Evolutionary conservation across 2,113 vertebrate species (phyloP).

Genomic region (Bungarus multicinctus): DNA sequence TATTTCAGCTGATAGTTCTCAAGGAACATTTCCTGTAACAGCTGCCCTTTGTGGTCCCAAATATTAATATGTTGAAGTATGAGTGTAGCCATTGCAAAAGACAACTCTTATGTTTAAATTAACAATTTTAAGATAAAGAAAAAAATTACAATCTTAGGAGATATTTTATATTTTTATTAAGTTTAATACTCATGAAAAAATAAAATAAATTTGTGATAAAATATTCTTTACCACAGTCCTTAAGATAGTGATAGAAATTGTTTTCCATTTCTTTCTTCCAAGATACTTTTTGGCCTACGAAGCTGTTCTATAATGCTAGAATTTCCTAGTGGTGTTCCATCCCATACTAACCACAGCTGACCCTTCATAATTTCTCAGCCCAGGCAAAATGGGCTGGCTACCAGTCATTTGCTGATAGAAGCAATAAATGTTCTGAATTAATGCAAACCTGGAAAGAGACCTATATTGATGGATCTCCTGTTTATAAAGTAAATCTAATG

Average conservation of each 20-base stretch:
- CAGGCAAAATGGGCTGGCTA: neutral
- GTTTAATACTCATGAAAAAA: constrained; percentile 39
- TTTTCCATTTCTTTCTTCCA: neutral
- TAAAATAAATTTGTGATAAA: constrained; percentile 22
- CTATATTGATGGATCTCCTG: constrained; percentile 53
- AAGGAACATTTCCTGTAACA: neutral
- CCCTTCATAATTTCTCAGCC: neutral
- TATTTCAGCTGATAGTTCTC: neutral
- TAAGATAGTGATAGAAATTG: constrained; percentile 45
- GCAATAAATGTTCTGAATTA: constrained; percentile 43
- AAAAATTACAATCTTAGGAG: constrained; percentile 2
- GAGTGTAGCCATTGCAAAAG: neutral
- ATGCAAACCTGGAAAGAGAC: constrained; percentile 46
- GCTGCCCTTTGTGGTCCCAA: neutral
- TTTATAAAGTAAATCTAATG: constrained; percentile 48
- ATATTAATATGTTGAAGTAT: neutral
- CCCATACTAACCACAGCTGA: neutral
- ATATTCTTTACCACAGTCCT: constrained; percentile 34
- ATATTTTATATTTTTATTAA: constrained; percentile 43
- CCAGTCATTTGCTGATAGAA: neutral
- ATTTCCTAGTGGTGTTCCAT: neutral
- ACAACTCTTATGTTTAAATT: neutral
- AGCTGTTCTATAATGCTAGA: neutral
- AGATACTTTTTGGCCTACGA: neutral
- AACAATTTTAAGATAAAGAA: neutral